Base-by-base conservation (phyloP, 2,888 invertebrate genomes). In the Sacculina carcini region DNA sequence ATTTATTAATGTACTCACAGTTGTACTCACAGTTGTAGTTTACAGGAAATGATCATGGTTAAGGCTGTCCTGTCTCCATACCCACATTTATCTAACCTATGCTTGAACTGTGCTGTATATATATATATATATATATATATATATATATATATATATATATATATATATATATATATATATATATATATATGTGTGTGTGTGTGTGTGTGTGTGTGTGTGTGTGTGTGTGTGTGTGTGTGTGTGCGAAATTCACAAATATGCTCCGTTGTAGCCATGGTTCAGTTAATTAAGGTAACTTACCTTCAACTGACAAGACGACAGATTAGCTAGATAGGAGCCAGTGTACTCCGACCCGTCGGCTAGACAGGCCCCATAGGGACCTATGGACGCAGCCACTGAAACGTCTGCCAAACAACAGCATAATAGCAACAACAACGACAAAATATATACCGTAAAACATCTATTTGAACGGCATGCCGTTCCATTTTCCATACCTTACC, bases 331-430 rank as follows among this genome's bases (percentile, higher is more conserved):
- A 55, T 69, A 70, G 54, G 73, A 72, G 19, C 92, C 92, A n/a
- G 77, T 77, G 64, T 92, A 94, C 64, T 94, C 94, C 0, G 90
- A 90, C 12, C 82, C 83, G 64, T 94, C 86, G 61, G 81, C 79
- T 34, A 87, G 69, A 60, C 77, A 79, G 0, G 90, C 90, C 1
- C 90, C 92, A 63, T 84, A 92, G 0, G 92, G 86, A 1, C 92
- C 92, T 54, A 90, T 78, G 0, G 89, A 84, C 0, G 86, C 92
- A 23, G 82, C 84, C 46, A 92, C 73, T 58, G 78, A 62, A 12
- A 46, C 46, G 2, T 44, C 42, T 40, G 44, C 9, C n/a, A 44
- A n/a, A 2, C 9, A 3, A 24, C 24, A 24, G 10, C 12, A 10
- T 5, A 24, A 24, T 12, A 10, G 12, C 3, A 10, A 40, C 12